A percentile compares a stretch with the other conserved stretches of the same genome.
phyloP scores from a whole-genome alignment of 2,113 vertebrate genomes.

The Spilogale gracilis region DNA sequence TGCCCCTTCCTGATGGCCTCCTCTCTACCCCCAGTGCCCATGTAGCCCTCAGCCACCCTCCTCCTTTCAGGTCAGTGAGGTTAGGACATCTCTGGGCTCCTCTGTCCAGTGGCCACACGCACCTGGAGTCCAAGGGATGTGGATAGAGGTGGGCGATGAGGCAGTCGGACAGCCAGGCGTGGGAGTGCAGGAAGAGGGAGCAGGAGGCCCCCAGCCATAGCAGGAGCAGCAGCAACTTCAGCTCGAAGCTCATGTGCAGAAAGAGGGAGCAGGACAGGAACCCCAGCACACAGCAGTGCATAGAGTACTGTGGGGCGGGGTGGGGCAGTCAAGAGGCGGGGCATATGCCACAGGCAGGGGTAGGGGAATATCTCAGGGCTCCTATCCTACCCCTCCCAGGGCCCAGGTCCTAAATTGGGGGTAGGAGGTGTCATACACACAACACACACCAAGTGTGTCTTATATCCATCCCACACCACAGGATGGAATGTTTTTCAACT shows the following conservation, averaged over 20 bases:
- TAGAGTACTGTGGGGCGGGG: conserved; percentile 89
- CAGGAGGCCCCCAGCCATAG: conserved; percentile 92
- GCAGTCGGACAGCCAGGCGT: conserved; percentile 87
- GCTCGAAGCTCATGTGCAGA: conserved; percentile 89
- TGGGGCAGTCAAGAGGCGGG: not conserved
- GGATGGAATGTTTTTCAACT: not conserved
- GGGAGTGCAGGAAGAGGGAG: conserved; percentile 91
- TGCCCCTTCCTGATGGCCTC: not conserved
- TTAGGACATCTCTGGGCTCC: not conserved
- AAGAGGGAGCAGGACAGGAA: conserved; percentile 93
- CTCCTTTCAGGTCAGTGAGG: not conserved
- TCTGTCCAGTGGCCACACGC: accelerated
- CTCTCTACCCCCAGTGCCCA: not conserved
- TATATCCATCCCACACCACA: not conserved
- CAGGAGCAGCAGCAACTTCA: conserved; percentile 91
- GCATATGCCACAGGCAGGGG: not conserved
- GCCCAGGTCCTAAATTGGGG: not conserved
- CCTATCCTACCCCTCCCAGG: not conserved
- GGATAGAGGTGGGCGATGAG: conserved; percentile 87
- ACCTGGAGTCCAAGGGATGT: conserved; percentile 83
- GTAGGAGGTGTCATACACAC: not conserved
- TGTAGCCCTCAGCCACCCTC: not conserved
- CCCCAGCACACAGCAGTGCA: conserved; percentile 93
- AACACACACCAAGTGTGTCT: not conserved
- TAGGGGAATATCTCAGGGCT: not conserved